Evolutionary conservation across 2,113 vertebrate genomes (phyloP).

Genomic region (Leptobrachium leishanense): DNA sequence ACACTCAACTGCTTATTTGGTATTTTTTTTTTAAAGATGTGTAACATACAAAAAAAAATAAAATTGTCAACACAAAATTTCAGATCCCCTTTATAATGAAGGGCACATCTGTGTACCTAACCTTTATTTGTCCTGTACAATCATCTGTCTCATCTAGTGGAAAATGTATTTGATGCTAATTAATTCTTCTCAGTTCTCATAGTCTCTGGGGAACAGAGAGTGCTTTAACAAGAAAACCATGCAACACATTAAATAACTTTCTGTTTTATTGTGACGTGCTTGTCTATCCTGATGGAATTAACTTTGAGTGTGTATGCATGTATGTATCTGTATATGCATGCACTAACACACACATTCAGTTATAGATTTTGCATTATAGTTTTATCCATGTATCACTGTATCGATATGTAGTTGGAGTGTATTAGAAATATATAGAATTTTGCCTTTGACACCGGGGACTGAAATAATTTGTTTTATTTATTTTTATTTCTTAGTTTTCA

Average conservation of each 20-base stretch:
- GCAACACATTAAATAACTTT: constrained; percentile 34
- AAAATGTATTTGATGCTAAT: constrained; percentile 42
- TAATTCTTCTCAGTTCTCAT: constrained; percentile 43
- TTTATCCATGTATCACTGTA: too few relatives aligned
- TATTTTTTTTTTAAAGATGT: neutral
- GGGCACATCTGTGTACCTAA: constrained; percentile 40
- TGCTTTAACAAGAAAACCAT: constrained; percentile 18
- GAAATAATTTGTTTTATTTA: too few relatives aligned
- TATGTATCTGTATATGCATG: too few relatives aligned
- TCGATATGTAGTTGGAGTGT: too few relatives aligned
- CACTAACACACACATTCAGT: too few relatives aligned
- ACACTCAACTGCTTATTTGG: neutral
- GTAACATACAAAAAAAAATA: neutral
- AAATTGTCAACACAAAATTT: constrained; percentile 12
- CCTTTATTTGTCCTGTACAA: constrained; percentile 40
- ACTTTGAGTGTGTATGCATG: too few relatives aligned
- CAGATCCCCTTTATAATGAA: constrained; percentile 31
- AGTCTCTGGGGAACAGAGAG: constrained; percentile 35
- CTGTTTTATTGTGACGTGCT: constrained; percentile 23
- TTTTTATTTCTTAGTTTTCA: too few relatives aligned
- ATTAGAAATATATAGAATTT: too few relatives aligned
- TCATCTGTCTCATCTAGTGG: constrained; percentile 27
- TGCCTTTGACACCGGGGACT: too few relatives aligned
- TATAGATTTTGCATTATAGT: too few relatives aligned
- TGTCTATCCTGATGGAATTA: constrained; percentile 19